Base-by-base conservation (phyloP, 2,888 invertebrate species). In the Ernsta delagoae region DNA sequence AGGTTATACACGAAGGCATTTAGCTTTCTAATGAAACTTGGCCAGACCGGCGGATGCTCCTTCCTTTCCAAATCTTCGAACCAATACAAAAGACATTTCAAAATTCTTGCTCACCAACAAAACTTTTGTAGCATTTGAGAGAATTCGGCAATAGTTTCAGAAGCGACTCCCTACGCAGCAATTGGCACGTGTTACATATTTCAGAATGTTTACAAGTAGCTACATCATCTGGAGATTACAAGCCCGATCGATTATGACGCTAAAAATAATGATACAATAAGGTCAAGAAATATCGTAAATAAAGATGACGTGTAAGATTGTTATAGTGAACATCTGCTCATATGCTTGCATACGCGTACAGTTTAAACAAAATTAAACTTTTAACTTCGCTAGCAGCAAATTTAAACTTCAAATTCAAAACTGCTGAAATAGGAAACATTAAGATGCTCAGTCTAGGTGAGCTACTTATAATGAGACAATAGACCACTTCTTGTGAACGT, bases 21-120 rank as follows among this genome's bases (percentile, higher is more conserved):
- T 79, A 84, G 86, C 91, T 92, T 92, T 92, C 92, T 92, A 91
- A 89, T 89, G 82, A 85, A 80, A 86, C 86, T 83, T 83, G 79
- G 81, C 80, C 61, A 34, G 9, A 60, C 53, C n/a, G 45, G n/a
- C 56, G 34, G 39, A 61, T 48, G 54, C 56, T 7, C 50, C 45
- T 56, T 56, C 36, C 34, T 9, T 43, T 53, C 4, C 43, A 54
- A 60, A 57, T 65, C 5, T 43, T 63, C 34, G 34, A 5, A 64
- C 56, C 12, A 36, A 41, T 24, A 6, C 7, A 43, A 36, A 62
- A 50, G 39, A 54, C 5, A 34, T 57, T n/a, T 39, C n/a, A 39
- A 57, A 36, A 6, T 12, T 8, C 7, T 53, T 53, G 3, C 24
- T 53, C 24, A 16, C 16, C 16, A 12, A 12, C 45, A 2, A 48